Base-by-base conservation (phyloP, 2,797 vertebrate genomes). In the Hypotaenidia okinawae region DNA sequence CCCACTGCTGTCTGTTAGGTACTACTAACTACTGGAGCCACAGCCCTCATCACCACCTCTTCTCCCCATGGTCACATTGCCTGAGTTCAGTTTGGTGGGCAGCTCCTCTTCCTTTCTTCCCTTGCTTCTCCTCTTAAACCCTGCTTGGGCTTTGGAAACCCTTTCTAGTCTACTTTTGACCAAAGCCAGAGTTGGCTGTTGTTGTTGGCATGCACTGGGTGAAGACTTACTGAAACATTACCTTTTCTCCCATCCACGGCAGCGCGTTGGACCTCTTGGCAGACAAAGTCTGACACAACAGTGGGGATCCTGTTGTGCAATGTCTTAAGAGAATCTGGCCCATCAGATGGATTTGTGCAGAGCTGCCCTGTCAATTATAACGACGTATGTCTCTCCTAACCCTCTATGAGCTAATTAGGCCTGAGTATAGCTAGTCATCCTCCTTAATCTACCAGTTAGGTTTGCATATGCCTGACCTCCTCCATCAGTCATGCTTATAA, bases 21-120 rank as follows among this genome's bases (percentile, higher is more conserved):
- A 78, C 30, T 63, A n/a, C 41, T 62, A 5, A 33, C 51, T 49
- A 5, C 69, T 64, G 43, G 23, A 84, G 49, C 49, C 54, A 41
- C n/a, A 59, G 35, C 22, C 61, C 16, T 64, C 32, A 43, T 27
- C 49, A 51, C 16, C 18, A 21, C 57, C 61, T 87, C 41, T 13
- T 59, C 41, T 74, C 25, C 16, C 0, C 1, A 1, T 8, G 61
- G 25, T 68, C 30, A 39, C 0, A 0, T 39, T 62, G 39, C 22
- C 80, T 57, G 8, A n/a, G 16, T 70, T 89, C 32, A 35, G 35
- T 41, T 41, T 57, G n/a, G 10, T 87, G 61, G 12, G 52, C 35
- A 89, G 16, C 33, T 86, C 30, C 51, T 75, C 72, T 80, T 74
- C 69, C 3, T 89, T 45, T 45, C 33, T 84, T 55, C 27, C 39